These are phyloP conservation scores for Rallus limicola DNA, from an alignment of 2,113 vertebrate species.

Conservation along the genomic window DNA sequence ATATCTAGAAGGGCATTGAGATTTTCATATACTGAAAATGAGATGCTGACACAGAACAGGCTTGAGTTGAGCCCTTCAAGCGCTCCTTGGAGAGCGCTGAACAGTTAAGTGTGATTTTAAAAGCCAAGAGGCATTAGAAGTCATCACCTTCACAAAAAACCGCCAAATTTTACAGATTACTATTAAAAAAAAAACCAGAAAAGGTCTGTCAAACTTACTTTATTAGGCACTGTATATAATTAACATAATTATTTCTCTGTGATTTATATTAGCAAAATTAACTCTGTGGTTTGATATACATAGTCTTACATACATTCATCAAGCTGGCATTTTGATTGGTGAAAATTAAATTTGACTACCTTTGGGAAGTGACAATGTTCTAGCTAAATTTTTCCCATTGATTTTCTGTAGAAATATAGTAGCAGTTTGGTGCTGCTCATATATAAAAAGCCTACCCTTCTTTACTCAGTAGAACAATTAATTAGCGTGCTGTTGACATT, in stretches of 20 bases:
- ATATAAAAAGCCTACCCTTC: not conserved
- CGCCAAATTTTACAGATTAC: not conserved
- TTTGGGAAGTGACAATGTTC: conserved; percentile 12
- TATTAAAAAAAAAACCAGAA: not conserved
- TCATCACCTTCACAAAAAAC: not conserved
- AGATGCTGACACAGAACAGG: not conserved
- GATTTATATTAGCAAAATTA: not conserved
- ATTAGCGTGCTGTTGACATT: conserved; percentile 10
- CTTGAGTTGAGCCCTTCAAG: not conserved
- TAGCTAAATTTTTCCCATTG: not conserved
- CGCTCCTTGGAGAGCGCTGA: not conserved
- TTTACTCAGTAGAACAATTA: conserved; percentile 22
- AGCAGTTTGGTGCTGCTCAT: not conserved
- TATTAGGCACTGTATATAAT: not conserved
- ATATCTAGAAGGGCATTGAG: not conserved
- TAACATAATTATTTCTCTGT: not conserved
- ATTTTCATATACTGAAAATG: not conserved
- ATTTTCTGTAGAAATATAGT: conserved; percentile 37
- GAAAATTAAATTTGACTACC: conserved; percentile 32
- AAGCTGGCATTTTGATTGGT: conserved; percentile 27
- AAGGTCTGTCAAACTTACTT: not conserved
- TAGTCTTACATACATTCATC: not conserved
- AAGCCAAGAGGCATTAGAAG: not conserved
- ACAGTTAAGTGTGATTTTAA: not conserved
- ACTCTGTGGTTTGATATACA: not conserved